Percentiles rank a stretch among this genome's conserved stretches.
Evolutionary conservation across 2,888 invertebrate genomes (phyloP).

Genomic region (Eristalis pertinax): DNA sequence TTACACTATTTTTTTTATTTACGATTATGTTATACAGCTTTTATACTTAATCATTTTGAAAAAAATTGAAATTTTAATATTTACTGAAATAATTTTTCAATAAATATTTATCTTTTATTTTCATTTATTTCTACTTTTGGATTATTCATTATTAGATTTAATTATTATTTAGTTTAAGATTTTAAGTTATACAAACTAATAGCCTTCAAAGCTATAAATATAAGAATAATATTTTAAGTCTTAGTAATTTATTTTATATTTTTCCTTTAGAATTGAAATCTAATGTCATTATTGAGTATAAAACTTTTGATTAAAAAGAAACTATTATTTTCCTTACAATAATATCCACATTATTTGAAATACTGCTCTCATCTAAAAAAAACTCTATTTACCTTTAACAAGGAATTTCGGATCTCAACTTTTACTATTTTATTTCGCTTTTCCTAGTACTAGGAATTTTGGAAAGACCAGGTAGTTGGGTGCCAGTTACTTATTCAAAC

Average conservation of each 20-base stretch:
- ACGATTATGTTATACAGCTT: slow-evolving; percentile 82
- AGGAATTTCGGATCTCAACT: no score
- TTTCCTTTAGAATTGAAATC: slow-evolving; percentile 85
- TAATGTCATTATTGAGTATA: slow-evolving; percentile 82
- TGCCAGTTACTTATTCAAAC: no score
- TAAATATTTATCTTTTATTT: slow-evolving; percentile 74
- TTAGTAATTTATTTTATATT: slow-evolving; percentile 61
- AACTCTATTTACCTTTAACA: no score
- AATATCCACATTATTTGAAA: no score
- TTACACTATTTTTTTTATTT: slow-evolving; percentile 84
- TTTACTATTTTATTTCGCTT: no score
- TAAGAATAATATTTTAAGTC: slow-evolving; percentile 78
- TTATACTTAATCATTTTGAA: slow-evolving; percentile 82
- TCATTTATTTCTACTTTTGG: slow-evolving; percentile 76
- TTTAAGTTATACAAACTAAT: slow-evolving; percentile 85
- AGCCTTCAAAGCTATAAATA: slow-evolving; percentile 86
- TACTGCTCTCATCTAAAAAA: no score
- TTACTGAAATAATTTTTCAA: slow-evolving; percentile 78
- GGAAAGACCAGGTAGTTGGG: no score
- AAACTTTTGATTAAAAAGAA: slow-evolving; percentile 82
- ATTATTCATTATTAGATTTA: slow-evolving; percentile 75
- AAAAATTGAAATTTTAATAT: slow-evolving; percentile 80
- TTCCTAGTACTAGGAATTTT: no score
- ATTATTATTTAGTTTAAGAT: slow-evolving; percentile 79
- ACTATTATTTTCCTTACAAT: no score